Base-by-base conservation (phyloP, 2,113 vertebrate genomes). In the Xiphias gladius region DNA sequence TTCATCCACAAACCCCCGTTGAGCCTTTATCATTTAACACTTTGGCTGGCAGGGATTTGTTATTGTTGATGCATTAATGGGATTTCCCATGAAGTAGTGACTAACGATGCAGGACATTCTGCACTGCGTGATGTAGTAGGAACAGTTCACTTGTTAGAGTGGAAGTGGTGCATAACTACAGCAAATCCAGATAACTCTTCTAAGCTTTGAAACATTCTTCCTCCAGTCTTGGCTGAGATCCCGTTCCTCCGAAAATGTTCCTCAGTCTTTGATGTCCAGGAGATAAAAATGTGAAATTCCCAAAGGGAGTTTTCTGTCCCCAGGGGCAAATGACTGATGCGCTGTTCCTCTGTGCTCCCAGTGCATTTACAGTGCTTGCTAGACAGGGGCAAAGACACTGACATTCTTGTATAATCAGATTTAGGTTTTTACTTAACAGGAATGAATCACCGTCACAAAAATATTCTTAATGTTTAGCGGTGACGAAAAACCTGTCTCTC, bases 181-280 rank as follows among this genome's bases (percentile, higher is more conserved):
- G 43, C 41, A 84, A 69, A 81, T 76, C 81, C 79, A 73, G 80
- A 92, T 91, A 88, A 88, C 37, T 71, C 86, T 72, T 30, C 28
- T 50, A 67, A 80, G 73, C 78, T 87, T 50, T 72, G 58, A 76
- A 83, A 69, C 77, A 66, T 73, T 85, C 79, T 73, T 71, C 37
- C 48, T 76, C 16, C 61, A 68, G 2, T 66, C 68, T 86, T 83
- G 90, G 90, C 71, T 32, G 58, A 74, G 74, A 54, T 84, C 80
- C 79, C 65, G 55, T 76, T 83, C 79, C 59, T 72, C 57, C 1
- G 4, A 82, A 85, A 80, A 52, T 68, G 58, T 26, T 39, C 62
- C 30, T 79, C 22, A 32, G 48, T 41, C 85, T 92, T 94, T 92
- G 84, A 94, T 92, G 89, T 86, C 12, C 62, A 0, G 14, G 30